These are phyloP conservation scores for Oryzias dopingdopingensis DNA, from an alignment of 2,797 vertebrate genomes.

Conservation along the genomic window DNA sequence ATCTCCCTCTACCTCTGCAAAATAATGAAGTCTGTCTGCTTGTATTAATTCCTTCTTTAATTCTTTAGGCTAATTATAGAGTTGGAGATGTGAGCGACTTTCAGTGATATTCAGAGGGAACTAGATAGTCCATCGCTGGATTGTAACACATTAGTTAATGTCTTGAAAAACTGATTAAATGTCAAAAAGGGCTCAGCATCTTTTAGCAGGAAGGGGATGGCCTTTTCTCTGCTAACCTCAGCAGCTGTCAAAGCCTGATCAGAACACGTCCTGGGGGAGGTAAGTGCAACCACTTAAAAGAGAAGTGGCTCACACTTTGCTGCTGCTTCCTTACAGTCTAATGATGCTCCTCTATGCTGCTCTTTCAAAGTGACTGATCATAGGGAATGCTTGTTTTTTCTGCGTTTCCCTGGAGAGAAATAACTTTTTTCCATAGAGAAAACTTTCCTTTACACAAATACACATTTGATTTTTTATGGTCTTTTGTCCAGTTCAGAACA, in stretches of 20 bases:
- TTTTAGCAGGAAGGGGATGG: background rate
- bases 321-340: background rate
- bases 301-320: conserved; percentile 9
- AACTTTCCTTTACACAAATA: conserved; percentile 1
- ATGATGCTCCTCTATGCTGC: no score
- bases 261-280: conserved; percentile 19
- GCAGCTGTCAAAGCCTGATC: conserved; percentile 50
- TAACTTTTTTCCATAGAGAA: background rate
- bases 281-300: conserved; percentile 8
- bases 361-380: no score
- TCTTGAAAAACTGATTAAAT: conserved; percentile 9
- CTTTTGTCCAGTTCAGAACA: background rate
- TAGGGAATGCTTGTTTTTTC: background rate
- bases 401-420: conserved; percentile 11
- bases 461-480: conserved; percentile 8
- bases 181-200: background rate
- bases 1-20: conserved; percentile 24
- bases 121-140: conserved; percentile 28
- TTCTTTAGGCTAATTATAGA: conserved; percentile 60
- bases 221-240: conserved; percentile 23
- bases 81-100: conserved; percentile 43
- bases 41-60: conserved; percentile 60
- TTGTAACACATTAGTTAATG: conserved; percentile 29
- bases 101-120: conserved; percentile 35
- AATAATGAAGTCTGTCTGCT: conserved; percentile 60